Evolutionary conservation across 2,888 invertebrate genomes (phyloP).

Genomic region (Dasysyrphus tricinctus): DNA sequence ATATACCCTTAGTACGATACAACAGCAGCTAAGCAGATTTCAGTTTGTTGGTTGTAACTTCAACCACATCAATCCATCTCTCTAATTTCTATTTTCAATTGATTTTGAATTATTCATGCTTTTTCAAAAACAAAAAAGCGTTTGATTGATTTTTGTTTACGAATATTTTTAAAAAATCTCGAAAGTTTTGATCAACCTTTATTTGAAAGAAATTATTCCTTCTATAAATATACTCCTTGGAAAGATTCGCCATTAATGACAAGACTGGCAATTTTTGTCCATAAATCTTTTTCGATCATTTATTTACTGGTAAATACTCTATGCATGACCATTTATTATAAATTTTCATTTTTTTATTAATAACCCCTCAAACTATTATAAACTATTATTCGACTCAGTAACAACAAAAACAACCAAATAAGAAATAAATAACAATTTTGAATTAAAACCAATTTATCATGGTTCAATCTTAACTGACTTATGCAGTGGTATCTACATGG

Average conservation of each 20-base stretch:
- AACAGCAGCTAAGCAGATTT: too few species aligned
- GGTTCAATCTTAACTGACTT: conserved; percentile 36
- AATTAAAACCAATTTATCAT: conserved; percentile 67
- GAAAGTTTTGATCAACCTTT: not conserved
- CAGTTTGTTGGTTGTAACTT: too few species aligned
- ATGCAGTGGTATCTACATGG: not conserved
- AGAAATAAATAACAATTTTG: conserved; percentile 13
- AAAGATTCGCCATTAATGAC: conserved; percentile 36
- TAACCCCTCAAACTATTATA: conserved; percentile 24
- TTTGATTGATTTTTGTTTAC: too few species aligned
- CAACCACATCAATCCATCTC: too few species aligned
- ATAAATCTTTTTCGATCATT: conserved; percentile 48
- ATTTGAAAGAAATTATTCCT: not conserved
- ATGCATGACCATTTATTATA: conserved; percentile 47
- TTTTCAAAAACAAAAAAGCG: too few species aligned
- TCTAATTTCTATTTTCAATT: too few species aligned
- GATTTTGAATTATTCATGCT: too few species aligned
- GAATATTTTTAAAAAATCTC: too few species aligned
- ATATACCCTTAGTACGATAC: too few species aligned
- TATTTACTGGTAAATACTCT: conserved; percentile 39
- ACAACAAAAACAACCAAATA: too few species aligned
- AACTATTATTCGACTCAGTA: conserved; percentile 16
- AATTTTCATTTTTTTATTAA: conserved; percentile 44
- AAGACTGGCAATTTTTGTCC: conserved; percentile 13
- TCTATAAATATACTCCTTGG: conserved; percentile 33